Evolutionary conservation across 2,113 vertebrate species (phyloP), one percentile per base, ranked within the genome.

Genomic region (Sceloporus tristichus): DNA sequence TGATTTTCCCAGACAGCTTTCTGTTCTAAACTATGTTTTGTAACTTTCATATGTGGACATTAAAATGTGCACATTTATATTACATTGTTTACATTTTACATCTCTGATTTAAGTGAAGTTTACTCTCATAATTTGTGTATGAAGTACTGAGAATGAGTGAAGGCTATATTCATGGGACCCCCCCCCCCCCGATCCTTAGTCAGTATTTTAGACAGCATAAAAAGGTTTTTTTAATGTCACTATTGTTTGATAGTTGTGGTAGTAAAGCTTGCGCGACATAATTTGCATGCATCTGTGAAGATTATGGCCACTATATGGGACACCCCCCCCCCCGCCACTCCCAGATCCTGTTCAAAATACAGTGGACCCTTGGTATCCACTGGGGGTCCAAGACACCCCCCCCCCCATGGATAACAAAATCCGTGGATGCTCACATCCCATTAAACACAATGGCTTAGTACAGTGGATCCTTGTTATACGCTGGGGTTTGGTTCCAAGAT

Each of bases 201-300:
- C 0, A 85, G 25, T 54, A 25, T 53, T 0, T 59, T 89, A 34
- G 76, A 73, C 14, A 21, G 14, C 40, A 13, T 87, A 48, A 42
- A 56, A 19, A 7, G 82, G 2, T 34, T 34, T 34, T 34, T 42
- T 68, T 38, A 74, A 56, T 88, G 9, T 34, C 0, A 0, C 1
- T 10, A 6, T 62, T 84, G 18, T 62, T 80, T 38, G 23, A 3
- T 18, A 2, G 38, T 76, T 90, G 59, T 80, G 8, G 82, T 78
- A 88, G 2, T 74, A 84, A 0, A 56, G 66, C 88, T 90, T 91
- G 6, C 84, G 40, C 59, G 73, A 25, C n/a, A 77, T 34, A 34
- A 75, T 88, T 93, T 86, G 70, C 82, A 85, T 82, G 40, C 5
- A 87, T 84, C 11, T 34, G 1, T 59, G 34, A 66, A 7, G n/a